Evolutionary conservation across 1,140 invertebrate species (phyloP).

Genomic region (Plodia interpunctella): DNA sequence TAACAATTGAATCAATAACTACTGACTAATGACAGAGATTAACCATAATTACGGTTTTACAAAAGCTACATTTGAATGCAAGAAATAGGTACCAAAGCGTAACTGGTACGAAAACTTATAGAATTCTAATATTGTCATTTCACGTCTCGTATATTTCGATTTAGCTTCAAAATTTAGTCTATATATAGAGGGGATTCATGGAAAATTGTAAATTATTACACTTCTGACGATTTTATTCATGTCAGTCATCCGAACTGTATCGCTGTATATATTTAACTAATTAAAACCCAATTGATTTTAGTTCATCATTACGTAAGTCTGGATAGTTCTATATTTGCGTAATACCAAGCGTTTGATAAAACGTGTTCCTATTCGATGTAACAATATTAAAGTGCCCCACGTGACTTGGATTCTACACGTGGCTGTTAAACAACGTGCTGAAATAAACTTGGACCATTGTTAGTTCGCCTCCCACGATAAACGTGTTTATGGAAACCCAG

Average conservation of each 20-base stretch:
- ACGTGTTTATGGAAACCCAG: constrained; percentile 26
- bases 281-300: too few relatives aligned
- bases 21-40: too few relatives aligned
- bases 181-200: too few relatives aligned
- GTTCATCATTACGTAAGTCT: too few relatives aligned
- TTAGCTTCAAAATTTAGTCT: background rate
- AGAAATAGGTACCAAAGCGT: background rate
- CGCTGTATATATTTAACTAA: too few relatives aligned
- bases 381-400: constrained; percentile 20
- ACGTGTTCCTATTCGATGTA: background rate
- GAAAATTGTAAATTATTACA: too few relatives aligned
- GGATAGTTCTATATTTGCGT: background rate
- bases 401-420: constrained; percentile 30
- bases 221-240: too few relatives aligned
- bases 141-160: background rate
- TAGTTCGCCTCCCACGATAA: constrained; percentile 25
- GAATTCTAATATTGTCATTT: background rate
- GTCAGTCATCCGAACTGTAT: too few relatives aligned
- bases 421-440: constrained; percentile 31
- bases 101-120: background rate
- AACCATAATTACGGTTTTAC: background rate
- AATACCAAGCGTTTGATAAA: background rate
- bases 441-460: constrained; percentile 28
- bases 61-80: background rate
- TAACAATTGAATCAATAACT: too few relatives aligned